These are phyloP conservation scores for Scolopax bukidnonensis DNA, from an alignment of 2,797 vertebrate genomes.

Conservation along the genomic window DNA sequence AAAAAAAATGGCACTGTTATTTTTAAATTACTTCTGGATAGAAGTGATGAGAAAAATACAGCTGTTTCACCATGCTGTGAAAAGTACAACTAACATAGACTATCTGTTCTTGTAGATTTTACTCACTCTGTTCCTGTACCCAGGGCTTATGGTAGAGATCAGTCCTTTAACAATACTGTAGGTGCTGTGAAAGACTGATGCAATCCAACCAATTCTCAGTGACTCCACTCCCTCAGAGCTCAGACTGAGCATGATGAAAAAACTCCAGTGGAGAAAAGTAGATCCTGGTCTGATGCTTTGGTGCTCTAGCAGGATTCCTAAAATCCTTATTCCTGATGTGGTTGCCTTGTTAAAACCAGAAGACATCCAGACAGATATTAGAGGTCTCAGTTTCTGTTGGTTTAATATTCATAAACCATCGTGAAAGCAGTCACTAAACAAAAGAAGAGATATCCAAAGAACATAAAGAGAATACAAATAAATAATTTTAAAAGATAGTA, in stretches of 20 bases:
- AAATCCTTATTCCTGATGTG: background rate
- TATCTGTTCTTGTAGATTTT: background rate
- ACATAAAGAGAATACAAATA: background rate
- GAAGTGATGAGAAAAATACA: background rate
- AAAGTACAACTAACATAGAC: background rate
- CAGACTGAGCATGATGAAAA: background rate
- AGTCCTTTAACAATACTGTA: background rate
- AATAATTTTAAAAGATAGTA: background rate
- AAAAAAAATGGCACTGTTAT: background rate
- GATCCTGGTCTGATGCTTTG: background rate
- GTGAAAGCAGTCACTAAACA: background rate
- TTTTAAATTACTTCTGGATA: background rate
- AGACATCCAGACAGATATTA: background rate
- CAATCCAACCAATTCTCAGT: background rate
- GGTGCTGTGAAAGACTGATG: background rate
- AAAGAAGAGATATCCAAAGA: background rate
- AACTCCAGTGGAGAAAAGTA: background rate
- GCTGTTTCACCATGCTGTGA: background rate
- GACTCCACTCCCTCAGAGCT: background rate
- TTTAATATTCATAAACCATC: background rate
- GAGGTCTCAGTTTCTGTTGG: fast-evolving
- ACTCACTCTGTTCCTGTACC: background rate
- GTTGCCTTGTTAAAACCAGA: background rate
- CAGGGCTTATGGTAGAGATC: background rate
- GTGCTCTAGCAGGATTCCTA: background rate